These are phyloP conservation scores for Leuciscus waleckii DNA, from an alignment of 2,797 vertebrate species.

Conservation along the genomic window DNA sequence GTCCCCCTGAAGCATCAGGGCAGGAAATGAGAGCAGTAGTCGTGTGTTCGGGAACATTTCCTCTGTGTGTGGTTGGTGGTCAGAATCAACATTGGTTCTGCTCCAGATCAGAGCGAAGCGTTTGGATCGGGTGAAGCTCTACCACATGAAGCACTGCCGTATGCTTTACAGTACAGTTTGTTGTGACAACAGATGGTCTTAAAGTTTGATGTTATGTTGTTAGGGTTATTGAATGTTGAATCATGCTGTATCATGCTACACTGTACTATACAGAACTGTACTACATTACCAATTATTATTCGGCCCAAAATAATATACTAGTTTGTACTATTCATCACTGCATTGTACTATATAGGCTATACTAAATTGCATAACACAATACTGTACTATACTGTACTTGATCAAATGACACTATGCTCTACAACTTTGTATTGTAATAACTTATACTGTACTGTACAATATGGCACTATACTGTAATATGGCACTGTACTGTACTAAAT, in stretches of 20 bases:
- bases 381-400: neutral
- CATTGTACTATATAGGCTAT: neutral
- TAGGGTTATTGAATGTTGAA: constrained; percentile 27
- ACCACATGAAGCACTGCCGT: constrained; percentile 28
- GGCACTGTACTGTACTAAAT: neutral
- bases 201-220: constrained; percentile 21
- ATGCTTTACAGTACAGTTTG: constrained; percentile 30
- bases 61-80: constrained; percentile 45
- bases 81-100: constrained; percentile 12
- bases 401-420: neutral
- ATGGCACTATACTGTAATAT: neutral
- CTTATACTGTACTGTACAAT: neutral
- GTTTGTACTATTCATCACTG: neutral
- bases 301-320: neutral
- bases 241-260: neutral
- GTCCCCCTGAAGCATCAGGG: constrained; percentile 55
- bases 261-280: neutral
- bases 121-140: constrained; percentile 14
- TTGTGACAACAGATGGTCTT: constrained; percentile 36
- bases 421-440: neutral
- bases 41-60: constrained; percentile 62
- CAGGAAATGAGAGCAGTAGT: constrained; percentile 65
- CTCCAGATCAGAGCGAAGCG: constrained; percentile 16
- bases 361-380: neutral
- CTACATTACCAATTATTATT: neutral